Conservation (phyloP, 2,113 vertebrate species). For the Martes martes region DNA sequence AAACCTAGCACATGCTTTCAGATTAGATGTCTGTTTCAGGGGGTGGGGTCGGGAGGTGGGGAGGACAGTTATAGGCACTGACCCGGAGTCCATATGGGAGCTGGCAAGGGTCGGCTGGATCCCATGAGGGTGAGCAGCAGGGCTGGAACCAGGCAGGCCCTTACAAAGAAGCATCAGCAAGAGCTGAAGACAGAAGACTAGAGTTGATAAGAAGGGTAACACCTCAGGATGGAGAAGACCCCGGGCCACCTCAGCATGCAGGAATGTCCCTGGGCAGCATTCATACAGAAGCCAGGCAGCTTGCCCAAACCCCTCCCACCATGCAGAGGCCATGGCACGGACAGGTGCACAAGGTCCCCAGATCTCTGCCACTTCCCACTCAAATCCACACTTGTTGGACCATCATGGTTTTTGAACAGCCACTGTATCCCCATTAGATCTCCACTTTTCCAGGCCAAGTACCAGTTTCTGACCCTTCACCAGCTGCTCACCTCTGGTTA, state of each 20-base stretch:
- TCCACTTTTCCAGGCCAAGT: not conserved
- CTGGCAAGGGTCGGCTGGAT: too few relatives aligned
- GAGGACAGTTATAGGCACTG: not conserved
- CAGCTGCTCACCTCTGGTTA: not conserved
- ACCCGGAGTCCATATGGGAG: not conserved
- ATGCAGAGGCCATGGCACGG: rapidly evolving
- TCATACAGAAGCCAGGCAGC: too few relatives aligned
- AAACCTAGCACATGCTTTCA: not conserved
- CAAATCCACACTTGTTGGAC: not conserved
- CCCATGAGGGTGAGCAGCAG: not conserved
- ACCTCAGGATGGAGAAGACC: not conserved
- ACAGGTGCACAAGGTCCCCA: not conserved
- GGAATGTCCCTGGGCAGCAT: not conserved
- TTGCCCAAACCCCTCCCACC: not conserved
- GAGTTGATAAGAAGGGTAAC: too few relatives aligned
- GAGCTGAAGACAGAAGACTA: not conserved
- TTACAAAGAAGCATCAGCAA: not conserved
- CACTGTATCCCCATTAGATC: rapidly evolving
- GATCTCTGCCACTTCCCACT: not conserved
- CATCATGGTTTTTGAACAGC: not conserved
- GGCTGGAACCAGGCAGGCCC: not conserved
- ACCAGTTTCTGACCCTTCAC: not conserved
- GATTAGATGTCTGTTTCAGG: not conserved
- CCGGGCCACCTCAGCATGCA: rapidly evolving
- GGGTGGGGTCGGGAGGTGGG: not conserved